Base-by-base conservation (phyloP, 1,140 invertebrate genomes). In the Zaprionus taronus region DNA sequence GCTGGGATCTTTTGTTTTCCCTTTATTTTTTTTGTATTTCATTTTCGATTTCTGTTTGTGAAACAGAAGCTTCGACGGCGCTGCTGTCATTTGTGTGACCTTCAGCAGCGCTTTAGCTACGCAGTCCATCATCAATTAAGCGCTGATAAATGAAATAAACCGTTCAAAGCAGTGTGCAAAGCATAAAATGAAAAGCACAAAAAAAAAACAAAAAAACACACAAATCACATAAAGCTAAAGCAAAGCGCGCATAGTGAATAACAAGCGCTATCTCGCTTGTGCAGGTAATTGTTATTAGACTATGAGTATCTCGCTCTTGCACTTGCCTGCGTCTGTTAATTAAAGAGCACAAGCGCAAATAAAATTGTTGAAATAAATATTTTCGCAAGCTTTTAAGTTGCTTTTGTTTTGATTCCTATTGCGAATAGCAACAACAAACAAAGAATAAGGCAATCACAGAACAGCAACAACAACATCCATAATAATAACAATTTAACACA, bases 91-190 rank as follows among this genome's bases (percentile, higher is more conserved):
- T 77, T 73, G 41, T 49, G 31, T 77, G 75, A 77, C 75, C 75
- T 77, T 77, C 75, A 73, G 67, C 53, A 38, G 49, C 56, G 49
- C 56, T 61, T 72, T 72, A 72, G 53, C 53, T 58, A 71, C 60
- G 41, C 72, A 58, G 67, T 2, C 60, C 72, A 72, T 72, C 69
- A 76, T 72, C 69, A 77, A 73, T 77, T 68, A 77, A 63, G 64
- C 75, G 58, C 64, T 77, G 75, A 73, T 67, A 77, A 73, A 77
- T 71, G 60, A 71, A 71, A 76, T 60, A 65, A 64, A 76, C 68
- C 68, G 73, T 76, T 76, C 14, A 44, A n/a, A 7, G 17, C 7
- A n/a, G 38, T 36, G 61, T 57, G 44, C 47, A 74, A 61, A 72
- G 36, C 55, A 62, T 60, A 70, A 70, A 70, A 38, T 36, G 49